Base-by-base conservation (phyloP, 2,888 invertebrate species). In the Ommatoiulus sabulosus region DNA sequence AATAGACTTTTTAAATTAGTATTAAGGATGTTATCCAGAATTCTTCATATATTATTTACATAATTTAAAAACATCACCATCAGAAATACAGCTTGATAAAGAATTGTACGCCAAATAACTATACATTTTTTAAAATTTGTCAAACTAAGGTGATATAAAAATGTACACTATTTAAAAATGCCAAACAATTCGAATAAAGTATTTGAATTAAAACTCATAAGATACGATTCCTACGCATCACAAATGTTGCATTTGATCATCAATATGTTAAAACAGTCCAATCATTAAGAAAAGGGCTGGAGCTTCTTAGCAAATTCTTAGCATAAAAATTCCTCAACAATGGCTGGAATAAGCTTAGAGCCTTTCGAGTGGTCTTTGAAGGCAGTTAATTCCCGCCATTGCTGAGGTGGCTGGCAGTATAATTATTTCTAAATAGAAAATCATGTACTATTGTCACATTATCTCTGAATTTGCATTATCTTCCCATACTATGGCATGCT, bases 401-500 rank as follows among this genome's bases (percentile, higher is more conserved):
- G 4, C 20, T 7, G 35, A 12, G 6, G 12, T 80, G 80, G 10
- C 20, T 0, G 72, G 24, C 80, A 80, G 20, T 72, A 20, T 12
- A 20, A 72, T 80, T 17, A 57, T 17, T 35, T 35, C 8, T 10
- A 80, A 20, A 5, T 10, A 35, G 3, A 35, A 80, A 10, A 80
- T 6, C 24, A 12, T 80, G 35, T n/a, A n/a, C 35, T 80, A 80
- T 35, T 80, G 80, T 35, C 80, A 80, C 1, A 80, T 12, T 12
- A 80, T 10, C 80, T 80, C 80, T 3, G 80, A 35, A 80, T 35
- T 87, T 87, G 24, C 52, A 57, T 52, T 35, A 43, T 84, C 84
- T 85, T 88, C 88, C 88, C 88, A 88, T 46, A 88, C 48, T 3
- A 94, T 93, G 44, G 97, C 96, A 92, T 99, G 99, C 93, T 99